Base-by-base conservation (phyloP, 2,797 vertebrate genomes). In the Myiothlypis chrysogaster region DNA sequence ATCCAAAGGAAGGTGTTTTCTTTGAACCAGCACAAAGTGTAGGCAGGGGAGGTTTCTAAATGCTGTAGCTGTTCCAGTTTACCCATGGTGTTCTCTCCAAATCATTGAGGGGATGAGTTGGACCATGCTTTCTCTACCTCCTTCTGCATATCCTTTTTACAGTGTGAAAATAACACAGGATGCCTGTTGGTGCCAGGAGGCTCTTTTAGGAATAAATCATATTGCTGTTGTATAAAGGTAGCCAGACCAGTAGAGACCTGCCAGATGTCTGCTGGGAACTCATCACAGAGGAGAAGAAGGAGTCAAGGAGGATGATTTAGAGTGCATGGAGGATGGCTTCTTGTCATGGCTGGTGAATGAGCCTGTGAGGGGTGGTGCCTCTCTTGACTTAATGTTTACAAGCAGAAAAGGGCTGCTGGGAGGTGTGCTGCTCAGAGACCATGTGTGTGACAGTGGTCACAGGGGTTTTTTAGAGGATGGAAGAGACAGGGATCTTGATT, bases 321-420 rank as follows among this genome's bases (percentile, higher is more conserved):
- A 52, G 28, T 23, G 2, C 10, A n/a, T 23, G 19, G n/a, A 59
- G 15, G 19, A 44, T 14, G n/a, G 3, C n/a, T 52, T 10, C 44
- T 59, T 50, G 5, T 32, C 27, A n/a, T 0, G 1, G 44, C 53
- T 44, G n/a, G 8, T 37, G n/a, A 59, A 24, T 1, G 12, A 60
- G 23, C 8, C 27, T 50, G 2, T 12, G 4, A 55, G 22, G 37
- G 22, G 8, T 43, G 14, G 2, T 32, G 18, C 5, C 12, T 17
- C 61, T 19, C n/a, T 16, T 44, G 27, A 59, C 15, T 28, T 68
- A 53, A 22, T 16, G 28, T 28, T 68, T n/a, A 52, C n/a, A 44
- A 46, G 19, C 18, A 68, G n/a, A n/a, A 50, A 68, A 68, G 19
- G 32, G 17, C 22, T 57, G 22, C 14, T 43, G 22, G 10, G 37